phyloP scores from a whole-genome alignment of 2,797 vertebrate genomes.

The Calcarius lapponicus region DNA sequence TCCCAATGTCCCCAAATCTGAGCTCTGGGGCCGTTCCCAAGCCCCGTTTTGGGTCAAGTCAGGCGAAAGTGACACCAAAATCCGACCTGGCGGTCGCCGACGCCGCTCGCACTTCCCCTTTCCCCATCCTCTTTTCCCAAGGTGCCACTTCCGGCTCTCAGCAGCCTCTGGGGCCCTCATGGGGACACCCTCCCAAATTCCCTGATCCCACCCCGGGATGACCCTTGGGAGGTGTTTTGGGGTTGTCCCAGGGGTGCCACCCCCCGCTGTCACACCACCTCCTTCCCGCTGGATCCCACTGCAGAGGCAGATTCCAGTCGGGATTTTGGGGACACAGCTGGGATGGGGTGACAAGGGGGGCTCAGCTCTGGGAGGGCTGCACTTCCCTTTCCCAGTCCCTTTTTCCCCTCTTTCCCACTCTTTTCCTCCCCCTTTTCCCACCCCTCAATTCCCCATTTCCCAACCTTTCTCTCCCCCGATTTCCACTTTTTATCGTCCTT shows the following conservation, averaged over 20 bases:
- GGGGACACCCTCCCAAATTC: background rate
- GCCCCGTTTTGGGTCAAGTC: background rate
- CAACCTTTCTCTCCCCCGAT: no score
- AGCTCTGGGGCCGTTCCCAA: fast-evolving
- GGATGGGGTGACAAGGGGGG: background rate
- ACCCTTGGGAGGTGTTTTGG: background rate
- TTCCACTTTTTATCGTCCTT: no score
- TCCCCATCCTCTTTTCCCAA: background rate
- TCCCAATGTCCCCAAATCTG: background rate
- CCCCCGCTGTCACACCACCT: background rate
- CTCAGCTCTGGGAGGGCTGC: background rate
- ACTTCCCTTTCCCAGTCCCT: background rate
- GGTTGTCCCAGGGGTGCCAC: background rate
- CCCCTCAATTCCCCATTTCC: background rate
- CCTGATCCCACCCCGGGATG: background rate
- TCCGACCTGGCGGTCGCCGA: background rate
- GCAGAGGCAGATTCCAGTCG: background rate
- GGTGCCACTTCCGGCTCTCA: background rate
- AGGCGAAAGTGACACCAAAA: fast-evolving
- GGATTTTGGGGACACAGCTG: background rate
- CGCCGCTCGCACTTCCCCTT: background rate
- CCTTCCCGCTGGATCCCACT: background rate
- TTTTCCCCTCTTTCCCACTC: background rate
- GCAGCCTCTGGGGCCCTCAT: background rate
- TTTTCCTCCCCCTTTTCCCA: no score